These are phyloP conservation scores for Adelphocoris suturalis DNA, from an alignment of 2,888 invertebrate species.

Conservation along the genomic window DNA sequence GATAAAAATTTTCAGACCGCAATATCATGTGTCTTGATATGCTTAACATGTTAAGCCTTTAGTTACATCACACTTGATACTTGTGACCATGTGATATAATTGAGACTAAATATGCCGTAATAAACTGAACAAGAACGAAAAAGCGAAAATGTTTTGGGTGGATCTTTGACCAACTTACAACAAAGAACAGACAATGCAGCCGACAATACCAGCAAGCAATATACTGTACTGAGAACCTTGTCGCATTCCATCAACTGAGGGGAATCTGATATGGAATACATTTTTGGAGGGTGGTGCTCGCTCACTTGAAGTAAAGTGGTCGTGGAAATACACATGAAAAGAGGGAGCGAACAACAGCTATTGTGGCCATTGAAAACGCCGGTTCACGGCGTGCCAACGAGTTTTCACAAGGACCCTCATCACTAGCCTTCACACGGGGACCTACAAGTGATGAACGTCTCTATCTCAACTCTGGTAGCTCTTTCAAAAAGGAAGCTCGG, in stretches of 20 bases:
- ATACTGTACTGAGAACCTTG: background rate
- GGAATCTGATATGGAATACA: background rate
- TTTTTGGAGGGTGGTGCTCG: conserved; percentile 29
- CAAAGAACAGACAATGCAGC: too few species aligned
- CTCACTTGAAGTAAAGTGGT: conserved; percentile 35
- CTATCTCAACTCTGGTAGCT: background rate
- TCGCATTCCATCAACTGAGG: background rate
- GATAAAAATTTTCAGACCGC: too few species aligned
- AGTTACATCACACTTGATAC: too few species aligned
- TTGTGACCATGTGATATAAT: too few species aligned
- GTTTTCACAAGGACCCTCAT: conserved; percentile 55
- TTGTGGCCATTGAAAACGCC: conserved; percentile 52
- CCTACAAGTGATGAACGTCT: conserved; percentile 45
- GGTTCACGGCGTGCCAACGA: conserved; percentile 38
- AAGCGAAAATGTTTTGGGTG: too few species aligned
- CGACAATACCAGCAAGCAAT: too few species aligned
- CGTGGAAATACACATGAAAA: background rate
- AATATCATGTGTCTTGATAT: too few species aligned
- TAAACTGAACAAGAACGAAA: too few species aligned
- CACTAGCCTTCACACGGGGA: conserved; percentile 27
- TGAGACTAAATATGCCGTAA: too few species aligned
- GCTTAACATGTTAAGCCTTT: too few species aligned
- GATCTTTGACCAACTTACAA: too few species aligned
- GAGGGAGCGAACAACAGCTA: conserved; percentile 41
- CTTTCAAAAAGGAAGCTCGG: conserved; percentile 22